A percentile compares a stretch with the other conserved stretches of the same genome.
Conservation (phyloP, 2,113 vertebrate genomes). For the Mastomys coucha region DNA sequence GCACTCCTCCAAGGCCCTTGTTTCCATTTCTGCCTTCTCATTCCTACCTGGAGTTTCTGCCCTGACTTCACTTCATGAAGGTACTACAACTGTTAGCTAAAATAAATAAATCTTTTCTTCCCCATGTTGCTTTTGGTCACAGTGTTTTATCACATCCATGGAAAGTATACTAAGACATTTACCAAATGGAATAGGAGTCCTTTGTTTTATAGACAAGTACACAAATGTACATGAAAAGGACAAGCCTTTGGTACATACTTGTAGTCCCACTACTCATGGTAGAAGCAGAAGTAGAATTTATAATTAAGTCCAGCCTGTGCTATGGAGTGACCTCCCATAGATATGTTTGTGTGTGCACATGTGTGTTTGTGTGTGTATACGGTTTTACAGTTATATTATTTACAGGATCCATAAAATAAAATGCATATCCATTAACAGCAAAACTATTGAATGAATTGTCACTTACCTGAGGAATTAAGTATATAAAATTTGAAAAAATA, state of each 20-base stretch:
- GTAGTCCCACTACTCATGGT: background rate
- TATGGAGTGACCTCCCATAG: background rate
- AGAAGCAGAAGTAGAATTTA: background rate
- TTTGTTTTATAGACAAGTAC: background rate
- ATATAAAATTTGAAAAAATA: background rate
- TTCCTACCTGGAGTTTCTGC: background rate
- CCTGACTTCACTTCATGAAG: background rate
- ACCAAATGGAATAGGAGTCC: background rate
- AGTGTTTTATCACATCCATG: background rate
- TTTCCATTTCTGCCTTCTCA: background rate
- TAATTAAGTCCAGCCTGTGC: background rate
- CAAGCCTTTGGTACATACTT: background rate
- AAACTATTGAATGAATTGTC: slow-evolving; percentile 31
- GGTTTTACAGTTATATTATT: slow-evolving; percentile 1
- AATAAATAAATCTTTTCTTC: background rate
- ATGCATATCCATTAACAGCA: background rate
- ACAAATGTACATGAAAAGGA: background rate
- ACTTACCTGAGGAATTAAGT: slow-evolving; percentile 13
- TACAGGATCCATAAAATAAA: background rate
- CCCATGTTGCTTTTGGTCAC: background rate
- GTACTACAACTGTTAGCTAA: background rate
- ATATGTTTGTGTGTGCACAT: no score
- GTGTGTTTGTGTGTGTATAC: background rate
- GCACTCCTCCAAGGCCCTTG: background rate
- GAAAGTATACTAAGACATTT: background rate